Percentiles rank a stretch among this genome's conserved stretches.
Evolutionary conservation across 2,797 vertebrate genomes (phyloP).

Genomic region (Macropodus opercularis): DNA sequence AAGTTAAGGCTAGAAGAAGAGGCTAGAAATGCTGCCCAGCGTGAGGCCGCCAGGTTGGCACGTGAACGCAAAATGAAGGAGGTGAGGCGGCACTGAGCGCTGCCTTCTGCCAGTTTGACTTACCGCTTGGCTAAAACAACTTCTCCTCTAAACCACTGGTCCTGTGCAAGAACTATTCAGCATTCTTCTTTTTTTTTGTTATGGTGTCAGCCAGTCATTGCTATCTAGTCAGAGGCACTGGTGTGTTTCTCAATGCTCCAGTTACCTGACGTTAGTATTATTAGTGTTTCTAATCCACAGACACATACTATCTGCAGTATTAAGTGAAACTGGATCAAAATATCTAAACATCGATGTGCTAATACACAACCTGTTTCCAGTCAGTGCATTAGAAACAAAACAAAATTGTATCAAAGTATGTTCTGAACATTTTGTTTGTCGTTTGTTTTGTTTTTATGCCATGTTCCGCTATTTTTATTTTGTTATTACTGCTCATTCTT

Average conservation of each 20-base stretch:
- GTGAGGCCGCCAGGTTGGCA: conserved; percentile 94
- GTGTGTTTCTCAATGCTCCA: not conserved
- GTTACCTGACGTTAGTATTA: not conserved
- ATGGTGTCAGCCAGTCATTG: conserved; percentile 4
- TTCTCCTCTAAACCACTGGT: conserved; percentile 46
- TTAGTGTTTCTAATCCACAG: not conserved
- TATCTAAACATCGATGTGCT: too few species aligned
- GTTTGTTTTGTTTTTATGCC: not conserved
- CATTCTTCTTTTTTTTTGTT: conserved; percentile 21
- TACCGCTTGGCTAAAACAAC: conserved; percentile 41
- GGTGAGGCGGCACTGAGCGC: conserved; percentile 90
- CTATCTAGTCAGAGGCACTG: not conserved
- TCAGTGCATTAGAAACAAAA: too few species aligned
- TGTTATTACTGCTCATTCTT: not conserved
- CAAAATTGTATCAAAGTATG: not conserved
- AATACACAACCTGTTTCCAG: too few species aligned
- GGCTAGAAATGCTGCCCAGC: conserved; percentile 94
- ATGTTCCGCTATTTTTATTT: conserved; percentile 38
- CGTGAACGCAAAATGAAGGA: conserved; percentile 94
- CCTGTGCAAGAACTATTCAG: conserved; percentile 27
- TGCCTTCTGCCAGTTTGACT: conserved; percentile 64
- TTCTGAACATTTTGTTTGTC: not conserved
- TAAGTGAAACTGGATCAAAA: not conserved
- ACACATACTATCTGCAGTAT: not conserved
- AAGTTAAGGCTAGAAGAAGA: conserved; percentile 99